Percentiles rank a stretch among this genome's conserved stretches.
Conservation (phyloP, 2,113 vertebrate genomes). For the Megatriorchis doriae region DNA sequence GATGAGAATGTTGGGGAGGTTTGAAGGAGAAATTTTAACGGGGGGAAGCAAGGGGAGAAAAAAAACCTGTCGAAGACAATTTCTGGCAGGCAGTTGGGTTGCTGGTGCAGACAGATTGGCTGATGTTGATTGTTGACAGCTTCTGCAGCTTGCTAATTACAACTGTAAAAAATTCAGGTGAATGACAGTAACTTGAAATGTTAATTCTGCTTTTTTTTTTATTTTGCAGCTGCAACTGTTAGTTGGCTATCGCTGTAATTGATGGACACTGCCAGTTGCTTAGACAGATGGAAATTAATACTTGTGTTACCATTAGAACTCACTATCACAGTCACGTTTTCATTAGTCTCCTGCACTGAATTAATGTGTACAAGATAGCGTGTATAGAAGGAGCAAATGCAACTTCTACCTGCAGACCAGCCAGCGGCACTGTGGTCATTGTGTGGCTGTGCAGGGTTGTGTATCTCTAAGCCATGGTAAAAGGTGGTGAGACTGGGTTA, state of each 20-base stretch:
- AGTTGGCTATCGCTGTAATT: slow-evolving; percentile 85
- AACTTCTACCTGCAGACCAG: neutral
- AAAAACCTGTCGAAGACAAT: slow-evolving; percentile 22
- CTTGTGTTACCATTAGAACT: slow-evolving; percentile 84
- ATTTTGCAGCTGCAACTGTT: slow-evolving; percentile 85
- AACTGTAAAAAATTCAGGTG: slow-evolving; percentile 81
- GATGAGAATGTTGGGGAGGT: neutral
- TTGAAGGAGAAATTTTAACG: slow-evolving; percentile 18
- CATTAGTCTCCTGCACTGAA: neutral
- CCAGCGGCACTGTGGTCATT: rapidly evolving
- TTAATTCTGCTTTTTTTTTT: slow-evolving; percentile 84
- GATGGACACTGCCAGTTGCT: slow-evolving; percentile 88
- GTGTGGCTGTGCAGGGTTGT: rapidly evolving
- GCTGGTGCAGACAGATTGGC: slow-evolving; percentile 52
- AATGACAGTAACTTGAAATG: slow-evolving; percentile 84
- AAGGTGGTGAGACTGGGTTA: neutral
- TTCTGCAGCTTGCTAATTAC: slow-evolving; percentile 79
- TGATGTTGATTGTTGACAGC: slow-evolving; percentile 72
- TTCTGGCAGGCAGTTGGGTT: neutral
- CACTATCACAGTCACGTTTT: slow-evolving; percentile 69
- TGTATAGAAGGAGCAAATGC: neutral
- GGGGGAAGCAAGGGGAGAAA: neutral
- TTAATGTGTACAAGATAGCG: neutral
- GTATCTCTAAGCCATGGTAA: rapidly evolving
- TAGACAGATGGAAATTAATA: slow-evolving; percentile 89